A percentile compares a stretch with the other conserved stretches of the same genome.
phyloP scores from a whole-genome alignment of 2,888 invertebrate species.

The Ophion obscuratus region DNA sequence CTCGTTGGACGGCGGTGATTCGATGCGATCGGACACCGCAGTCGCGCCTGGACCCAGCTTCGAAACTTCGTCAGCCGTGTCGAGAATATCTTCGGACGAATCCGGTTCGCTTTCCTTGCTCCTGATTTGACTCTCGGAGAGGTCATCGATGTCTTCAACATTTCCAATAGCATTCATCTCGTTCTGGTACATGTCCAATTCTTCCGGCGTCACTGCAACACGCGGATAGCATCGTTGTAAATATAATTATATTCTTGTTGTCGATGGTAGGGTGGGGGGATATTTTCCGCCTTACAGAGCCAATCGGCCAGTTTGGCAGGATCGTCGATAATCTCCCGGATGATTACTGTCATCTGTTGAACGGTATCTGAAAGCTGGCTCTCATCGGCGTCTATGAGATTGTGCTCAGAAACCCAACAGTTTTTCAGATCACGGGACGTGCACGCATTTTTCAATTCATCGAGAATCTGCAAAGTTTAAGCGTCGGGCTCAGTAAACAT shows the following conservation, averaged over 20 bases:
- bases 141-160: not conserved
- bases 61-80: no score
- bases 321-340: slow-evolving; percentile 62
- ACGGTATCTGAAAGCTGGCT: slow-evolving; percentile 50
- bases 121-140: not conserved
- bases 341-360: slow-evolving; percentile 63
- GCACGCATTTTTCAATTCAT: not conserved
- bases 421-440: not conserved
- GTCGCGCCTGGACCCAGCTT: no score
- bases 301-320: slow-evolving; percentile 74
- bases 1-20: no score
- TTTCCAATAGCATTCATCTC: slow-evolving; percentile 27
- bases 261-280: not conserved
- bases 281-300: slow-evolving; percentile 76
- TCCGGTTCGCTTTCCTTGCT: not conserved
- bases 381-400: slow-evolving; percentile 81
- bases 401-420: slow-evolving; percentile 73
- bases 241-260: not conserved
- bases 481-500: no score
- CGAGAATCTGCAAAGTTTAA: no score
- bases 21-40: no score
- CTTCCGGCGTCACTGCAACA: slow-evolving; percentile 41
- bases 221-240: not conserved
- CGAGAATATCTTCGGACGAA: no score
- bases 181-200: not conserved